Evolutionary conservation across 2,888 invertebrate species (phyloP), one percentile per base, ranked within the genome.

Genomic region (Drosophila rubida): DNA sequence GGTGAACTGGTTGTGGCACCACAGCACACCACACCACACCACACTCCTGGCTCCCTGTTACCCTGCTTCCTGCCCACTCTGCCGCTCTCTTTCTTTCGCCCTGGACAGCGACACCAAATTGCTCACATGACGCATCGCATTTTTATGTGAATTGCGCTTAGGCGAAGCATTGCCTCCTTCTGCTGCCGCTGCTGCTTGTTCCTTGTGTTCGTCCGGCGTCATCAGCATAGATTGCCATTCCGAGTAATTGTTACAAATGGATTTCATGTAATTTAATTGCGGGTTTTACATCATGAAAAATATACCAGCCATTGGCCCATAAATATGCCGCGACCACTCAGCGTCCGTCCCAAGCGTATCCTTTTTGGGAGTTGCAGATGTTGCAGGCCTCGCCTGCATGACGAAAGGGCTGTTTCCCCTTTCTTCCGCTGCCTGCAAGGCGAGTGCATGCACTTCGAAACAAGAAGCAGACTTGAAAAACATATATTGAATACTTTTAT

Each of bases 171-270:
- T 9, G 19, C 19, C 23, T 16, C 6, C 46, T 37, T 39, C 55
- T 23, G 27, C 27, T 27, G 27, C 27, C 0, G 27, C 32, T 32
- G 30, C 19, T 44, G 39, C 8, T 7, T 14, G 14, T 22, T 27
- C 25, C 37, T 14, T 14, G 49, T 64, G 30, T 39, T 66, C 30
- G 50, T 71, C 61, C 79, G 82, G 85, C 76, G 69, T 81, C 85
- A 84, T 85, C 84, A 83, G 78, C 83, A 82, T 82, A 86, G 78
- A 85, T 87, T 83, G 85, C 87, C 84, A 77, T 82, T 69, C 84
- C 77, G 84, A 80, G 83, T 88, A 88, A 89, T 90, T 90, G 84
- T 89, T 90, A 89, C 81, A 89, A 89, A 90, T 90, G 88, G 77
- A 84, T 88, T 87, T 86, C 73, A 78, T 78, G 88, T 83, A 88